phyloP scores from a whole-genome alignment of 2,113 vertebrate species.

The Oxyura jamaicensis region DNA sequence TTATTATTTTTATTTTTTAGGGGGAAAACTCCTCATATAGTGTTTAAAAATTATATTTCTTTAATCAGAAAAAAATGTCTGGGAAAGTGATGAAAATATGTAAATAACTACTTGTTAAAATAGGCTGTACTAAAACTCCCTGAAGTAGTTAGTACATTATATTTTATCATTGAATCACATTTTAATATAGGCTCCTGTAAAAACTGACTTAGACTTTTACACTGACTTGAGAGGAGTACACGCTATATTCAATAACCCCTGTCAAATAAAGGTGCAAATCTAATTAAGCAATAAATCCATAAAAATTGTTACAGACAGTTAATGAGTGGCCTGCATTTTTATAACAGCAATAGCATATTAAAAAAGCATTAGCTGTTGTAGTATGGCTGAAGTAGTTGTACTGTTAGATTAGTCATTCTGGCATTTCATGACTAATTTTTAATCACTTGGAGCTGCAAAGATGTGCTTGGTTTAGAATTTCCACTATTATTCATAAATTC shows the following conservation, averaged over 20 bases:
- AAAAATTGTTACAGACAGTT: slow-evolving; percentile 56
- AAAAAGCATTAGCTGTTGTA: slow-evolving; percentile 25
- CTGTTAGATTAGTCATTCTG: slow-evolving; percentile 30
- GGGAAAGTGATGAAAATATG: neutral
- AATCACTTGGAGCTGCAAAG: neutral
- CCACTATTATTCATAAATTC: neutral
- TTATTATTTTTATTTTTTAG: neutral
- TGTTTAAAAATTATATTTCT: too few species aligned
- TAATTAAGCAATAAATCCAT: slow-evolving; percentile 73
- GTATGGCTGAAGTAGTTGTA: neutral
- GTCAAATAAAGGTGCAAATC: slow-evolving; percentile 63
- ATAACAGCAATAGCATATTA: slow-evolving; percentile 33
- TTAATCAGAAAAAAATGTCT: neutral
- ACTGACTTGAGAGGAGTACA: slow-evolving; percentile 10
- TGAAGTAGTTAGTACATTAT: slow-evolving; percentile 27
- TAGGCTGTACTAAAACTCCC: neutral
- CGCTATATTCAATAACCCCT: slow-evolving; percentile 40
- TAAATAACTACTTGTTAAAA: neutral
- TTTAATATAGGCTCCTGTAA: slow-evolving; percentile 51
- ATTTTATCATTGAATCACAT: slow-evolving; percentile 5
- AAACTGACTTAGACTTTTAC: slow-evolving; percentile 43
- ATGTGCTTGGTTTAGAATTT: neutral
- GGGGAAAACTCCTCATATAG: neutral
- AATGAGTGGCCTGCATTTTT: slow-evolving; percentile 58
- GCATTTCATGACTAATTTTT: neutral